Base-by-base conservation (phyloP, 2,113 vertebrate species). In the Scortum barcoo region DNA sequence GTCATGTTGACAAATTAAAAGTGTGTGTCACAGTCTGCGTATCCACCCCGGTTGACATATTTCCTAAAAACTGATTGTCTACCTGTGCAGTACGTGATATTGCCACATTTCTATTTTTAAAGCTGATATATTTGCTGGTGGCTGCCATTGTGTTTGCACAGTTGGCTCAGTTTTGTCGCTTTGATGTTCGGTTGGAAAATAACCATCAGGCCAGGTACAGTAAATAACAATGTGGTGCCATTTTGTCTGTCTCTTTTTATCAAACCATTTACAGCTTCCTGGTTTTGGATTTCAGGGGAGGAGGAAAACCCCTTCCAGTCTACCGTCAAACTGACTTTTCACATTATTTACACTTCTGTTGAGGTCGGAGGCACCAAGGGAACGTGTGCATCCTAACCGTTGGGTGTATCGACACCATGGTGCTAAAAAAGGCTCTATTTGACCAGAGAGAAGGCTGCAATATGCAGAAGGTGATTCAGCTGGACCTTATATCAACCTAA, bases 201-300 rank as follows among this genome's bases (percentile, higher is more conserved):
- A 84, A 78, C 50, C 12, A 16, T 83, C 74, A 71, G 54, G 26
- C 26, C 86, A 86, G 85, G 75, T 88, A 84, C 66, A 63, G 24
- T 78, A 70, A 69, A 92, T 81, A 93, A 89, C 83, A 86, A 20
- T 72, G 80, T 83, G 91, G 90, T 93, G 94, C 92, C 90, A 86
- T 92, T 91, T 91, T 72, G 91, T 94, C 93, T 94, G 88, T 84
- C 65, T 81, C 61, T 77, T 77, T 89, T 85, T 84, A 87, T 85
- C 53, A 83, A 88, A 85, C 24, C 0, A 73, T 88, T 91, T 62
- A 84, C 51, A 85, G 58, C 76, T 93, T 94, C 88, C 90, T 92
- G 87, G 77, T 78, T 84, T 92, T 87, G 69, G 63, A 72, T 72
- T 50, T 70, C 69, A 68, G 36, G 7, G 65, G 70, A 33, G 33